A percentile compares a stretch with the other conserved stretches of the same genome.
phyloP scores from a whole-genome alignment of 1,140 invertebrate species.

The Diprion similis region DNA sequence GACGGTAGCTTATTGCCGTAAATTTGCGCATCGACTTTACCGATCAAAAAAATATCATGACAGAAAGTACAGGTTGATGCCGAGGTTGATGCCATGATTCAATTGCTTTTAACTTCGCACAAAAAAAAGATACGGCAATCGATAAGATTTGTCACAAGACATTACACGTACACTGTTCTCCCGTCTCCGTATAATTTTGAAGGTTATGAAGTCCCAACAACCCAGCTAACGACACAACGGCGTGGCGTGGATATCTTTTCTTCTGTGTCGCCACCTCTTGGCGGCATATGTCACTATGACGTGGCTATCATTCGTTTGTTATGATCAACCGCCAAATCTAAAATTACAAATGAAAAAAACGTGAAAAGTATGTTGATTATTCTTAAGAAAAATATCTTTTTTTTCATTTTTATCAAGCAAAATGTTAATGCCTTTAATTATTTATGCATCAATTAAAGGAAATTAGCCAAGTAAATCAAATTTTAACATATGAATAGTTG shows the following conservation, averaged over 20 bases:
- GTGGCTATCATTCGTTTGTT: constrained; percentile 12
- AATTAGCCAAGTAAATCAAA: too few species aligned
- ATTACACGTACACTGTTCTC: constrained; percentile 15
- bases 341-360: constrained; percentile 17
- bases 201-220: constrained; percentile 9
- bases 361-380: constrained; percentile 7
- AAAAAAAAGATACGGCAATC: not conserved
- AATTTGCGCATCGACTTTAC: constrained; percentile 12
- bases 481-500: too few species aligned
- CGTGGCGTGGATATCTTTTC: constrained; percentile 12
- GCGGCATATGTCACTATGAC: constrained; percentile 10
- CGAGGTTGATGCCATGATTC: constrained; percentile 13
- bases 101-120: constrained; percentile 15
- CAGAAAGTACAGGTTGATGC: constrained; percentile 12
- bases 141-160: constrained; percentile 16
- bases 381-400: too few species aligned
- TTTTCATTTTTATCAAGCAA: too few species aligned
- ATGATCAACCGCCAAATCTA: constrained; percentile 15
- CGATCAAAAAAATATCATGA: not conserved
- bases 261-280: constrained; percentile 15
- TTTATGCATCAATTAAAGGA: too few species aligned
- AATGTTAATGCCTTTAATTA: too few species aligned
- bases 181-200: constrained; percentile 15
- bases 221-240: constrained; percentile 12
- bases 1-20: constrained; percentile 27